Conservation (phyloP, 2,113 vertebrate species). For the Dicerorhinus sumatrensis region DNA sequence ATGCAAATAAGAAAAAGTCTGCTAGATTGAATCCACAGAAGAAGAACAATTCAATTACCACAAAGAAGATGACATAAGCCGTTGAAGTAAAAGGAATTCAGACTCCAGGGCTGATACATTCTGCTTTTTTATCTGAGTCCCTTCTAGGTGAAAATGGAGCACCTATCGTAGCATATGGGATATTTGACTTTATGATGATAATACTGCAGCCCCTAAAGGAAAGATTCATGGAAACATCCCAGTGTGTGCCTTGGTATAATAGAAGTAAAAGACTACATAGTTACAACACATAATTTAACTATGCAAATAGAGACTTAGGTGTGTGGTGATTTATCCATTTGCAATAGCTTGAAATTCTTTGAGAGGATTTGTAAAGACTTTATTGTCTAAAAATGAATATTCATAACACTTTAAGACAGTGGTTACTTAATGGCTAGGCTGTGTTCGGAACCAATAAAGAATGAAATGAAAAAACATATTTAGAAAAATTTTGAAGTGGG, state of each 20-base stretch:
- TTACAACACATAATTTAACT: slow-evolving; percentile 67
- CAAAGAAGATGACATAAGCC: slow-evolving; percentile 19
- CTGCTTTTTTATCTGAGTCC: slow-evolving; percentile 38
- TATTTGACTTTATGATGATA: slow-evolving; percentile 71
- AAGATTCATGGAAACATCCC: slow-evolving; percentile 65
- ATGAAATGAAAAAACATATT: slow-evolving; percentile 70
- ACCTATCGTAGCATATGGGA: not conserved
- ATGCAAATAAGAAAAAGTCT: slow-evolving; percentile 65
- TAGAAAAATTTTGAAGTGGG: slow-evolving; percentile 74
- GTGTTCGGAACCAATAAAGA: slow-evolving; percentile 71
- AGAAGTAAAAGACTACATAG: slow-evolving; percentile 22
- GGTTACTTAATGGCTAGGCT: slow-evolving; percentile 63
- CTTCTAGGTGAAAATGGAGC: slow-evolving; percentile 49
- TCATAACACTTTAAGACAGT: slow-evolving; percentile 77
- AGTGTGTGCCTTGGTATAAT: not conserved
- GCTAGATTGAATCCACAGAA: slow-evolving; percentile 64
- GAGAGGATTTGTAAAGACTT: slow-evolving; percentile 75
- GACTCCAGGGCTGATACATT: not conserved
- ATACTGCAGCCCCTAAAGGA: slow-evolving; percentile 3
- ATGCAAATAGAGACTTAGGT: slow-evolving; percentile 64
- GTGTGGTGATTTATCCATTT: slow-evolving; percentile 65
- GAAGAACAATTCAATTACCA: slow-evolving; percentile 56
- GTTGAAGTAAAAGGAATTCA: slow-evolving; percentile 12
- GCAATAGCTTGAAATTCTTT: slow-evolving; percentile 73
- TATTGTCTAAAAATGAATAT: slow-evolving; percentile 79